Conservation (phyloP, 2,888 invertebrate species). For the Plagodis pulveraria region DNA sequence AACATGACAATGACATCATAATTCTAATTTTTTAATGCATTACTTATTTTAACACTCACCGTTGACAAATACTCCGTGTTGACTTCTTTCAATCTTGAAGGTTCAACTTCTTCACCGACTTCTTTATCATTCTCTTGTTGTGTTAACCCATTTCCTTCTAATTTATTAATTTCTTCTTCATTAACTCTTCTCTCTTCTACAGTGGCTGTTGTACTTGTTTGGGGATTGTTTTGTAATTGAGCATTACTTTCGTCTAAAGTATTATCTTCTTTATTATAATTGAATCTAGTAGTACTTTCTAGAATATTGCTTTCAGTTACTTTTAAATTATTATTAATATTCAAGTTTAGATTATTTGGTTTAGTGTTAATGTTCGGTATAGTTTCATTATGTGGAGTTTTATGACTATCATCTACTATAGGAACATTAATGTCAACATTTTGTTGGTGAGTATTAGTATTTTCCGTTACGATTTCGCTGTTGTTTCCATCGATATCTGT, state of each 20-base stretch:
- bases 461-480: constrained; percentile 42
- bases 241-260: constrained; percentile 9
- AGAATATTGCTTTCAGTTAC: constrained; percentile 7
- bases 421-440: constrained; percentile 6
- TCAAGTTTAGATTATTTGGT: neutral
- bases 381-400: constrained; percentile 3
- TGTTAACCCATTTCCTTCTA: constrained; percentile 9
- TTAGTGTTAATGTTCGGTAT: neutral
- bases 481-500: constrained; percentile 71
- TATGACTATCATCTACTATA: constrained; percentile 4
- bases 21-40: too few relatives aligned
- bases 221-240: constrained; percentile 1
- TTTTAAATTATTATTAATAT: constrained; percentile 8
- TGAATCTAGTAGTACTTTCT: constrained; percentile 13
- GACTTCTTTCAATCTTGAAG: constrained; percentile 32
- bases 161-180: neutral
- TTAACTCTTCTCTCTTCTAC: constrained; percentile 1
- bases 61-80: constrained; percentile 33
- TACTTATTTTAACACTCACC: constrained; percentile 30
- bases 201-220: neutral
- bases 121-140: constrained; percentile 9
- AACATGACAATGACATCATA: too few relatives aligned
- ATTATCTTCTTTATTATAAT: constrained; percentile 12
- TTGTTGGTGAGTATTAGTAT: constrained; percentile 24
- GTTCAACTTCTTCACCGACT: constrained; percentile 1